Conservation (phyloP, 2,797 vertebrate genomes). For the Dallia pectoralis region DNA sequence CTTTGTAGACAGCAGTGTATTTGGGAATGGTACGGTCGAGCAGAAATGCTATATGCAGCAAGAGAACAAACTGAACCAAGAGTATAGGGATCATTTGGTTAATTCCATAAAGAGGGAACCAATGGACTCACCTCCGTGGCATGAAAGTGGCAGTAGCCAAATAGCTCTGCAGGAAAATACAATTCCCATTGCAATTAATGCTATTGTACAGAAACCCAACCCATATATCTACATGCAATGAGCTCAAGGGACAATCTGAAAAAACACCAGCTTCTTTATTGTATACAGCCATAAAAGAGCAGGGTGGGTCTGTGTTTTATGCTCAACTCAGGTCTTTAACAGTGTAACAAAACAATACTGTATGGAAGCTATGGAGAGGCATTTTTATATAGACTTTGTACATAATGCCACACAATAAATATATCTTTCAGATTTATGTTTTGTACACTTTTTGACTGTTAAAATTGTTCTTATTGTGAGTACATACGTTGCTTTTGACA, state of each 20-base stretch:
- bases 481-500: too few species aligned
- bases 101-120: slow-evolving; percentile 81
- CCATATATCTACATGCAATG: slow-evolving; percentile 61
- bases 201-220: slow-evolving; percentile 62
- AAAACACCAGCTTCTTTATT: not conserved
- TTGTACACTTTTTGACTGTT: not conserved
- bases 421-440: not conserved
- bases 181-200: slow-evolving; percentile 48
- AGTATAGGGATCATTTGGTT: slow-evolving; percentile 66
- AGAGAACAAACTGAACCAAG: slow-evolving; percentile 56
- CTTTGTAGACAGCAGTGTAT: slow-evolving; percentile 52
- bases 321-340: slow-evolving; percentile 5
- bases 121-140: slow-evolving; percentile 71
- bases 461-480: too few species aligned
- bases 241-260: not conserved
- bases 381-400: slow-evolving; percentile 4
- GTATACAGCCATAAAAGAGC: not conserved
- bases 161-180: slow-evolving; percentile 56
- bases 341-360: not conserved
- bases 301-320: not conserved
- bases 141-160: slow-evolving; percentile 41
- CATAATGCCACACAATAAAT: not conserved
- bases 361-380: slow-evolving; percentile 1
- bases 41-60: slow-evolving; percentile 58
- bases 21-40: slow-evolving; percentile 50